phyloP scores from a whole-genome alignment of 2,113 vertebrate species.

The Sturnira hondurensis region DNA sequence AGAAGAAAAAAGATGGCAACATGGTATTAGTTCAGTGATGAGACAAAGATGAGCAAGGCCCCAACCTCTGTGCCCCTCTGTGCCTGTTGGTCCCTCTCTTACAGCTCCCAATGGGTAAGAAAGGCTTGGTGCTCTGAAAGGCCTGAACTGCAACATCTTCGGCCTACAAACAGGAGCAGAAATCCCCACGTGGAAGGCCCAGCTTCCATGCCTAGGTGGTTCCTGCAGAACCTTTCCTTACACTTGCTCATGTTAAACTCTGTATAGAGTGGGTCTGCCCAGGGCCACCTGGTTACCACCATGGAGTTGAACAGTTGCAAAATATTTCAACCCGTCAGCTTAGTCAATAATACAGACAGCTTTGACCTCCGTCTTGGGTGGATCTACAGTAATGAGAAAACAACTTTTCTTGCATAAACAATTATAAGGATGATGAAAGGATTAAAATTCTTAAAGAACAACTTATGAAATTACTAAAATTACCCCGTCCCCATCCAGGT shows the following conservation, averaged over 20 bases:
- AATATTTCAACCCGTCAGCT: slow-evolving; percentile 7
- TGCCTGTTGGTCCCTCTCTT: not conserved
- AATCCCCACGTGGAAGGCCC: not conserved
- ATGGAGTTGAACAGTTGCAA: not conserved
- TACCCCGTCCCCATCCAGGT: not conserved
- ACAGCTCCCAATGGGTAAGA: not conserved
- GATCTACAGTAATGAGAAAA: not conserved
- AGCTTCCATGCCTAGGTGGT: not conserved
- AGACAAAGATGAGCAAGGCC: not conserved
- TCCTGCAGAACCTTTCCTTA: not conserved
- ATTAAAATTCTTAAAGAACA: slow-evolving; percentile 24
- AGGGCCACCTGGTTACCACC: not conserved
- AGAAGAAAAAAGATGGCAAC: not conserved
- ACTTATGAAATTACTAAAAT: slow-evolving; percentile 8
- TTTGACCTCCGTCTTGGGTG: slow-evolving; percentile 37
- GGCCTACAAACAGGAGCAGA: not conserved
- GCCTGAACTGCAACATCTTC: not conserved
- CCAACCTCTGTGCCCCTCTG: not conserved
- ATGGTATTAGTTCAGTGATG: not conserved
- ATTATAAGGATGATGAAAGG: not conserved
- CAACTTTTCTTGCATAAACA: slow-evolving; percentile 13
- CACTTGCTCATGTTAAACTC: not conserved
- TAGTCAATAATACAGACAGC: not conserved
- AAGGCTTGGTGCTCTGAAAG: not conserved
- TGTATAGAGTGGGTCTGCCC: not conserved